Conservation (phyloP, 2,113 vertebrate species). For the Dolichotis patagonum region DNA sequence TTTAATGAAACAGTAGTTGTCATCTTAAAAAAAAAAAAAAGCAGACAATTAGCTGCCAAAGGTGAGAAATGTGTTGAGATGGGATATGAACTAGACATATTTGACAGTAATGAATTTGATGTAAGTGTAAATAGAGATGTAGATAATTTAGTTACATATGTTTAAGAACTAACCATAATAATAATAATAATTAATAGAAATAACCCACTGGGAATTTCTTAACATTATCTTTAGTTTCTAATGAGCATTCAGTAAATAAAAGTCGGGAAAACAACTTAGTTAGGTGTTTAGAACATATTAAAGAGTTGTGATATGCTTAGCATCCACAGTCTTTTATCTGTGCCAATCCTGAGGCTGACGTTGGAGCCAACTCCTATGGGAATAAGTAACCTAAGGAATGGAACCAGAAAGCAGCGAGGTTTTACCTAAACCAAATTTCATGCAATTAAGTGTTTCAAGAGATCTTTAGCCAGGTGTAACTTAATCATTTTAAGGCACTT, state of each 20-base stretch:
- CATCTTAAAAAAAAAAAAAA: background rate
- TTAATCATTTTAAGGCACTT: slow-evolving; percentile 65
- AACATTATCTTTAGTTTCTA: slow-evolving; percentile 60
- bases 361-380: slow-evolving; percentile 34
- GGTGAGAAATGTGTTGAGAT: background rate
- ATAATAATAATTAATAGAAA: background rate
- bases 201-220: slow-evolving; percentile 9
- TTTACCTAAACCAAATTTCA: slow-evolving; percentile 76
- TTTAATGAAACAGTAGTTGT: background rate
- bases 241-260: slow-evolving; percentile 37
- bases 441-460: slow-evolving; percentile 67
- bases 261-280: slow-evolving; percentile 54
- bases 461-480: slow-evolving; percentile 76
- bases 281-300: slow-evolving; percentile 58
- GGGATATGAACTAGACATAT: background rate
- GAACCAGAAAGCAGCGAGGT: slow-evolving; percentile 47
- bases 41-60: background rate
- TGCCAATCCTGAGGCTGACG: slow-evolving; percentile 21
- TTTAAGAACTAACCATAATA: background rate
- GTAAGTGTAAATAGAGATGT: background rate
- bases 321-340: slow-evolving; percentile 28
- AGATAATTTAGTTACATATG: background rate
- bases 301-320: slow-evolving; percentile 54
- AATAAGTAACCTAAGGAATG: slow-evolving; percentile 34
- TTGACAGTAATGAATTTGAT: background rate